phyloP scores from a whole-genome alignment of 2,888 invertebrate genomes.

The Conistra vaccinii region DNA sequence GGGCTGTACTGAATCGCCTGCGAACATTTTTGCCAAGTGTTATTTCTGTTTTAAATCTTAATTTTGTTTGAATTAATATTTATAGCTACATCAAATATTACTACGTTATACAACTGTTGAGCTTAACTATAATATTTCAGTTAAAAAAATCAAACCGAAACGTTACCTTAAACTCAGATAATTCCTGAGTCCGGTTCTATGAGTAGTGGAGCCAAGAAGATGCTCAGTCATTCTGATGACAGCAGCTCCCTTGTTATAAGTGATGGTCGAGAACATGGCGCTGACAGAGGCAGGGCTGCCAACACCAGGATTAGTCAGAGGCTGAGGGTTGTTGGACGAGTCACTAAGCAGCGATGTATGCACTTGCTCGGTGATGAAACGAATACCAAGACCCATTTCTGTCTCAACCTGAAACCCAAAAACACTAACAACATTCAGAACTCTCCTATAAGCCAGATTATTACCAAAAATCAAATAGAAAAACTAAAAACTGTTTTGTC shows the following conservation, averaged over 20 bases:
- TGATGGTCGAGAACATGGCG: conserved; percentile 92
- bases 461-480: too few species aligned
- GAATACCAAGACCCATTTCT: conserved; percentile 92
- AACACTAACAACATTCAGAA: not conserved
- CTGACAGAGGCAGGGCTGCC: conserved; percentile 90
- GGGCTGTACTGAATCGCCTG: conserved; percentile 82
- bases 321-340: conserved; percentile 89
- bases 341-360: conserved; percentile 92
- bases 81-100: not conserved
- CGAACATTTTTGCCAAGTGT: conserved; percentile 24
- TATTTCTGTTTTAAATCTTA: not conserved
- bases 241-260: conserved; percentile 93
- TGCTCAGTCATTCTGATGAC: conserved; percentile 93
- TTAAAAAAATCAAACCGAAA: not conserved
- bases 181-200: conserved; percentile 88
- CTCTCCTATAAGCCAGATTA: not conserved
- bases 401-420: conserved; percentile 87
- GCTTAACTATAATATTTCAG: not conserved
- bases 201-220: conserved; percentile 88
- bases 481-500: not conserved
- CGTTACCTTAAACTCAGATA: conserved; percentile 86
- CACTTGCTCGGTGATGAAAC: conserved; percentile 93
- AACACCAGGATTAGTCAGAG: conserved; percentile 90
- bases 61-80: not conserved
- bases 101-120: not conserved